Evolutionary conservation across 2,113 vertebrate genomes (phyloP), one percentile per base, ranked within the genome.

Genomic region (Ictalurus punctatus): DNA sequence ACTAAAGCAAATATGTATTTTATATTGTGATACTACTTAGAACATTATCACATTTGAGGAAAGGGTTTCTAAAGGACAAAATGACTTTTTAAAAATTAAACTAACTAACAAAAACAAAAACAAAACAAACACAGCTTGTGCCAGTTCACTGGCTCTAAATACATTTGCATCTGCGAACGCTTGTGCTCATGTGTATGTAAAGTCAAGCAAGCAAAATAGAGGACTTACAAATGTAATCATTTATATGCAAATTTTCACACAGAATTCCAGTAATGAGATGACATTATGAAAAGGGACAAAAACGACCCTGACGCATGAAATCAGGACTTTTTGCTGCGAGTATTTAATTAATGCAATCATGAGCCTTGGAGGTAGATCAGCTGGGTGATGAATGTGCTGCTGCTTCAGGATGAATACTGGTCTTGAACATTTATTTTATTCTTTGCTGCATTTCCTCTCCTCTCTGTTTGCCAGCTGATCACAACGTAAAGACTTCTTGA

Each of bases 291-390:
- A 92, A 84, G 81, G 91, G 89, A 90, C 86, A 92, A 87, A 90
- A 92, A 86, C 65, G 86, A 92, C 91, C 89, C 86, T 81, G 85
- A 82, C 84, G 88, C 81, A 89, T 83, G 84, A 88, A 89, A 90
- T 90, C 85, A 91, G 79, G 79, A 12, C 83, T 86, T 85, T 90
- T 89, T 88, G 23, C 61, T n/a, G 59, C 14, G 52, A 87, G 81
- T 86, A 88, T 91, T 92, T 92, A 91, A 92, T 92, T 92, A 91
- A 92, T 88, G 87, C 86, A 92, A 92, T 92, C 91, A 90, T 79
- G 76, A 79, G 56, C n/a, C 88, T 88, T 86, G 12, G 84, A 92
- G 90, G 88, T 88, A 90, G 86, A 91, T 91, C 90, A 90, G 84
- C 76, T 87, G 65, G 84, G 88, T 91, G 90, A 91, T 92, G 88